Base-by-base conservation (phyloP, 2,113 vertebrate genomes). In the Hemiprocne comata region DNA sequence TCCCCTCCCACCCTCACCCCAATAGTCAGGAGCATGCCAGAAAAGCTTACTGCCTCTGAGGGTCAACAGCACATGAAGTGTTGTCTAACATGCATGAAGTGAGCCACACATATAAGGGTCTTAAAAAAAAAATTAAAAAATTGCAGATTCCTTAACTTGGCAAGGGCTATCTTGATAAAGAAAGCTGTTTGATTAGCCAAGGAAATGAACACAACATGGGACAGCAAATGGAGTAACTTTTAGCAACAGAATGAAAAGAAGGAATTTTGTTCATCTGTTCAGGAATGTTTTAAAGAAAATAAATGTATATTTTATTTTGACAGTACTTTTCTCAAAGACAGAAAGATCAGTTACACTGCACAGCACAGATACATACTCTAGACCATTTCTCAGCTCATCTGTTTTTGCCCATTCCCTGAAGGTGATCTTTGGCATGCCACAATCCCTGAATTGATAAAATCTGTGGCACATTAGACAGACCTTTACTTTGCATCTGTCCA, bases 21-120 rank as follows among this genome's bases (percentile, higher is more conserved):
- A 71, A 40, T 0, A 65, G 29, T 19, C 25, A 79, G 33, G 11
- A 55, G 31, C 83, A 95, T 42, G 46, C 29, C 29, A 96, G 76
- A 83, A 65, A 90, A 69, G 61, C 38, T 82, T 62, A 44, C 95
- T 93, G 80, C 76, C 91, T 86, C 86, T 84, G 46, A 79, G 79
- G 58, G 64, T 92, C 93, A 96, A 54, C 6, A 72, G 77, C 61
- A 64, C 48, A 89, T 20, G 34, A 95, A 91, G 66, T 67, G 58
- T 34, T 93, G 77, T 33, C 36, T 82, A 76, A 65, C 51, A 73
- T 19, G 55, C 76, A 90, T 54, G 73, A 95, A 85, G 64, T n/a
- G 73, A 92, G 42, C 53, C 57, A 86, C 42, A 53, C 61, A 76
- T 33, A 62, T 33, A 70, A 89, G 46, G 17, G 3, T 6, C 7